Conservation (phyloP, 2,113 vertebrate genomes). For the Crocuta crocuta region DNA sequence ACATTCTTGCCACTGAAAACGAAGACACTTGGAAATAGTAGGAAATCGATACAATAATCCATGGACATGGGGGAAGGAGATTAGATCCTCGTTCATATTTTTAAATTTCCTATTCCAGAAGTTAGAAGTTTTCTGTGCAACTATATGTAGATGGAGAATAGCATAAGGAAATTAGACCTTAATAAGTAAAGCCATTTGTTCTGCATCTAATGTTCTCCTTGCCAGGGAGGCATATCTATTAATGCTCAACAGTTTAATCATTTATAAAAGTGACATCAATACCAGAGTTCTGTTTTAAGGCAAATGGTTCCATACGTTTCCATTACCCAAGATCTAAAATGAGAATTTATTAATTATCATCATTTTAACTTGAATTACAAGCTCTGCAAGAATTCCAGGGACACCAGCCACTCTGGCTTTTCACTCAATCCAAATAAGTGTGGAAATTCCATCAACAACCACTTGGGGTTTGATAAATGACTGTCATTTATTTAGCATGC, state of each 20-base stretch:
- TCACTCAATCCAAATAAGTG: constrained; percentile 60
- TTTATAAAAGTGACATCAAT: background rate
- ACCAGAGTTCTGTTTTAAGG: background rate
- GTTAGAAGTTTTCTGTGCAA: background rate
- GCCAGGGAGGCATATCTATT: background rate
- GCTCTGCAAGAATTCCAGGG: background rate
- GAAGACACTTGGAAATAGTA: constrained; percentile 54
- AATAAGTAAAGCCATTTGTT: background rate
- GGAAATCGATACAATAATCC: constrained; percentile 55
- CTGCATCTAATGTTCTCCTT: background rate
- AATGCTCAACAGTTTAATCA: background rate
- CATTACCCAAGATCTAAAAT: background rate
- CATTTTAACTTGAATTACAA: constrained; percentile 32
- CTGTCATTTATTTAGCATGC: constrained; percentile 53
- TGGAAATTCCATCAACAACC: constrained; percentile 68
- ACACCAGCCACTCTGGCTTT: constrained; percentile 25
- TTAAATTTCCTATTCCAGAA: constrained; percentile 23
- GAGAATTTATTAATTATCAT: background rate
- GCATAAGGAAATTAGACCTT: background rate
- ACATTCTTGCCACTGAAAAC: constrained; percentile 62
- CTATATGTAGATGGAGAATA: background rate
- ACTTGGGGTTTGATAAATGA: constrained; percentile 61
- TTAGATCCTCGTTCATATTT: background rate
- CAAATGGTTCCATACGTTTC: background rate
- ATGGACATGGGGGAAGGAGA: background rate